These are phyloP conservation scores for Drosophila kohkoa DNA, from an alignment of 1,140 invertebrate genomes.

Conservation along the genomic window DNA sequence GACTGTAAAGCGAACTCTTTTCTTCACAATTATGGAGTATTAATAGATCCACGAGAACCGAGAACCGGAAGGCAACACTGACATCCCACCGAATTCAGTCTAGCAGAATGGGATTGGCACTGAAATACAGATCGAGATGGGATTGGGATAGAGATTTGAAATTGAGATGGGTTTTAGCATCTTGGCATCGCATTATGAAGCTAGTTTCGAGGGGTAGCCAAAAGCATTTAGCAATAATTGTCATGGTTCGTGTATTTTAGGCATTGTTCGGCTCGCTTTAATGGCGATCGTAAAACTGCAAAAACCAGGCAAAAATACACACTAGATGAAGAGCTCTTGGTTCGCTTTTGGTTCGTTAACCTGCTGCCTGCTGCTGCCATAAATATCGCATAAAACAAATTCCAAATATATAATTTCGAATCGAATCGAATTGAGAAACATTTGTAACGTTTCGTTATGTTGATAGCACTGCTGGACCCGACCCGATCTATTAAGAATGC, in stretches of 20 bases:
- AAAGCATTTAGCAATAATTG: conserved; percentile 77
- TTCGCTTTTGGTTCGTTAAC: conserved; percentile 57
- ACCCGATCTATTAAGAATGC: conserved; percentile 43
- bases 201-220: conserved; percentile 50
- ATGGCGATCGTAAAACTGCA: conserved; percentile 51
- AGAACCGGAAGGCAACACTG: conserved; percentile 22
- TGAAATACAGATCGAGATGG: neutral
- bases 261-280: conserved; percentile 60
- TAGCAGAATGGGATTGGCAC: neutral
- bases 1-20: conserved; percentile 12
- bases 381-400: conserved; percentile 36
- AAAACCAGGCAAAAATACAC: conserved; percentile 18
- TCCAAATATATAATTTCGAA: conserved; percentile 45
- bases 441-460: conserved; percentile 60
- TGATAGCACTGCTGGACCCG: conserved; percentile 43
- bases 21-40: conserved; percentile 41
- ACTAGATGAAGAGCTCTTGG: conserved; percentile 45
- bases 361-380: conserved; percentile 37
- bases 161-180: conserved; percentile 3
- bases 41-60: conserved; percentile 38
- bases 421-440: conserved; percentile 40
- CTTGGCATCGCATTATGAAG: conserved; percentile 1
- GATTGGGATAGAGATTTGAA: neutral
- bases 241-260: conserved; percentile 49
- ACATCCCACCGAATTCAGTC: conserved; percentile 8